Base-by-base conservation (phyloP, 1,140 invertebrate species). In the Drosophila nasuta region DNA sequence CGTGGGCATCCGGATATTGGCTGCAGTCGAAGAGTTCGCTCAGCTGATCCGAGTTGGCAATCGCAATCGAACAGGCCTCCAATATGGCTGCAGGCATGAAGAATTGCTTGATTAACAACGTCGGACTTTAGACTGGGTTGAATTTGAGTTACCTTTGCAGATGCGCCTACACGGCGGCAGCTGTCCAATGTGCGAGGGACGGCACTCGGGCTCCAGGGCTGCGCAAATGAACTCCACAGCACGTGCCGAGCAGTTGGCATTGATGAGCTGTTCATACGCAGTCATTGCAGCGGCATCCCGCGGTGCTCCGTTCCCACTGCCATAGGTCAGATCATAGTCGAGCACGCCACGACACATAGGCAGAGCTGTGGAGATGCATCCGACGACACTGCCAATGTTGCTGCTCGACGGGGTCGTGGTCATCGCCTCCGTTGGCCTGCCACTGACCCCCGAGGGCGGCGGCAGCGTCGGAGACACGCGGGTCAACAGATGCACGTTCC, bases 191-290 rank as follows among this genome's bases (percentile, higher is more conserved):
- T 94, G 94, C 38, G 93, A 90, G 1, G 95, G 94, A 41, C 93
- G 93, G 85, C 95, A 96, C 57, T 95, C 95, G 0, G 95, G 95
- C 79, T 96, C 95, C 38, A 96, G 88, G 20, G 95, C 91, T 2
- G 94, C 93, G 77, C 95, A 96, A 3, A 94, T 79, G 80, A 95
- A 95, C 70, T 95, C 94, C 17, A 93, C 92, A 0, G 94, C 93
- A 6, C 95, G 92, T 1, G 94, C 92, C 72, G 95, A 95, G 81
- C 95, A 96, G 58, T 94, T 94, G 8, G 94, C 94, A 30, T 93
- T 91, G 15, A 95, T 93, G n/a, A 96, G 80, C 52, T 93, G 93
- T 54, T 91, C 63, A 41, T 92, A 93, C 33, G 83, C 81, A 0
- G 57, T 52, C 62, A 86, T 57, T 1, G 83, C 49, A 3, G 38